These are phyloP conservation scores for Acronicta leporina DNA, from an alignment of 2,888 invertebrate genomes.

Conservation along the genomic window DNA sequence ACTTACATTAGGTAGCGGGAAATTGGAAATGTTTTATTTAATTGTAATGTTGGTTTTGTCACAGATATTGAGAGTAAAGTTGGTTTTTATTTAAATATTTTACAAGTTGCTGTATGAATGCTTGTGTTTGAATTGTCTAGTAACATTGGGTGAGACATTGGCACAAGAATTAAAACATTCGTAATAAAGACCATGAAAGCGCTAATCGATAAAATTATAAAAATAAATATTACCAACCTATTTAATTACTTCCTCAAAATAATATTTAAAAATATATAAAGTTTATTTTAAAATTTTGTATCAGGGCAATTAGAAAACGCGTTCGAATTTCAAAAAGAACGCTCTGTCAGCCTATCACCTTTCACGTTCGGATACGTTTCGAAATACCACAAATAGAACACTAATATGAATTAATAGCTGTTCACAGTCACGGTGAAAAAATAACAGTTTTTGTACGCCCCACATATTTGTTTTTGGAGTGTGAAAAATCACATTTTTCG, in stretches of 20 bases:
- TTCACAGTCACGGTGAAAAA: conserved; percentile 67
- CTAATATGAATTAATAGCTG: conserved; percentile 83
- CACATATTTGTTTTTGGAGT: conserved; percentile 83
- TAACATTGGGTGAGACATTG: too few species aligned
- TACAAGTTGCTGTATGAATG: too few species aligned
- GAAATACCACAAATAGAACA: conserved; percentile 62
- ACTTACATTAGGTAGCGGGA: conserved; percentile 29
- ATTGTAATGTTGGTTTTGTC: conserved; percentile 21
- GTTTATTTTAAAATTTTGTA: conserved; percentile 22
- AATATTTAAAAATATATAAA: not conserved
- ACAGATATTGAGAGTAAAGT: too few species aligned
- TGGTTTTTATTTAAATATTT: too few species aligned
- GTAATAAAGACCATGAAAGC: too few species aligned
- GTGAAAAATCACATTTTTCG: conserved; percentile 86
- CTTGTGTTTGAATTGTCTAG: too few species aligned
- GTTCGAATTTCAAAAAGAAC: conserved; percentile 78
- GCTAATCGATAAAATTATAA: too few species aligned
- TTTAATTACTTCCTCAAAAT: too few species aligned
- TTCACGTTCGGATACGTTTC: conserved; percentile 56
- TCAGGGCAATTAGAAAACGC: conserved; percentile 57
- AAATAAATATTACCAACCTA: too few species aligned
- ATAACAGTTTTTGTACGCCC: conserved; percentile 74
- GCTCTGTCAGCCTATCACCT: conserved; percentile 49
- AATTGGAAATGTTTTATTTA: conserved; percentile 31
- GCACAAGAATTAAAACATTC: too few species aligned